Conservation (phyloP, 2,888 invertebrate species). For the Andrena trimmerana region DNA sequence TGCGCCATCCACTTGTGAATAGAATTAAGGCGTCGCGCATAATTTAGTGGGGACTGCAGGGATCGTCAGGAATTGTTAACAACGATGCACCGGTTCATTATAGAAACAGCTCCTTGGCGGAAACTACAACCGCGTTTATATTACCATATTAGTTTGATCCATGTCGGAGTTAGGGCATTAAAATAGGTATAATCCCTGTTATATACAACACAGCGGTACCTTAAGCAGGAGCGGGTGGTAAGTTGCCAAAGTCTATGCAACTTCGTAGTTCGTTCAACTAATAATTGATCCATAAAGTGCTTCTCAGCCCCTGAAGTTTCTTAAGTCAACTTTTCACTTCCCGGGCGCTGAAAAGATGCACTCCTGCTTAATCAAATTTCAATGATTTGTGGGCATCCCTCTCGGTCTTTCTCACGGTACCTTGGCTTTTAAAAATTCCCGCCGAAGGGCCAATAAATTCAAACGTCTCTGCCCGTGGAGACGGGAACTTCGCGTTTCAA, state of each 20-base stretch:
- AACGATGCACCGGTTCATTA: constrained; percentile 4
- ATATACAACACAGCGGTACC: constrained; percentile 28
- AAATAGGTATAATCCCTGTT: constrained; percentile 57
- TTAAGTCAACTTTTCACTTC: constrained; percentile 72
- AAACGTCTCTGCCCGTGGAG: neutral
- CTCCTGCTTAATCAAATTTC: constrained; percentile 69
- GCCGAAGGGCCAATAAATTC: neutral
- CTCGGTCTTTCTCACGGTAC: neutral
- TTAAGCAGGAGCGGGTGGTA: constrained; percentile 50
- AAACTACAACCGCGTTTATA: constrained; percentile 2
- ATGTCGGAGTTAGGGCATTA: constrained; percentile 41
- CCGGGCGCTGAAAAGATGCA: constrained; percentile 63
- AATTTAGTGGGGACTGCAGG: neutral
- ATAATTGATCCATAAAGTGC: constrained; percentile 73
- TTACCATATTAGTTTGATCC: constrained; percentile 46
- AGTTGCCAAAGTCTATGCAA: constrained; percentile 64
- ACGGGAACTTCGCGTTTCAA: neutral
- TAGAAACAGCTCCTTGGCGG: neutral
- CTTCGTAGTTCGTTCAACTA: constrained; percentile 68
- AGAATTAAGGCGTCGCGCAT: neutral
- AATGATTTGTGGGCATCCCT: constrained; percentile 57
- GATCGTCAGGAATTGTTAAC: constrained; percentile 21
- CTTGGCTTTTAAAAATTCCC: neutral
- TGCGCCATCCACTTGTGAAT: neutral
- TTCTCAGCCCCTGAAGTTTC: constrained; percentile 58